These are phyloP conservation scores for Pelmatolapia mariae DNA, from an alignment of 2,113 vertebrate genomes.

Conservation along the genomic window DNA sequence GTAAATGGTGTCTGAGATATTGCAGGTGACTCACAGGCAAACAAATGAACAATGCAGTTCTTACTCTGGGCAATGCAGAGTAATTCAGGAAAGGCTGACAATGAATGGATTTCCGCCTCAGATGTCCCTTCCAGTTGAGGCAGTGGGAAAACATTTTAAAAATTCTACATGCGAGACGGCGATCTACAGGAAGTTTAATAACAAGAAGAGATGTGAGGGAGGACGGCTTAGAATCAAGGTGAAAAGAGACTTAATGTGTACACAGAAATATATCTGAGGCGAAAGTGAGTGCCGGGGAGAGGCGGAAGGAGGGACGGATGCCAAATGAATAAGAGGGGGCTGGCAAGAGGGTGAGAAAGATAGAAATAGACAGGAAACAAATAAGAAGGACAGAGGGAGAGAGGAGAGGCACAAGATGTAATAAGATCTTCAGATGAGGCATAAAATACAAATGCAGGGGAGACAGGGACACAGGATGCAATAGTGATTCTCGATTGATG, in stretches of 20 bases:
- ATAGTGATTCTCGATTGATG: background rate
- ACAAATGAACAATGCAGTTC: background rate
- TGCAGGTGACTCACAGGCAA: constrained; percentile 31
- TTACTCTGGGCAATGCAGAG: background rate
- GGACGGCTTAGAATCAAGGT: constrained; percentile 2
- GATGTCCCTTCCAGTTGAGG: background rate
- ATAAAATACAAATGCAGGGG: background rate
- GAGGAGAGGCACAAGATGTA: constrained; percentile 16
- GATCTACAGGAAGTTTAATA: constrained; percentile 18
- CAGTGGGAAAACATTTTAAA: background rate
- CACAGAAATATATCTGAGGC: constrained; percentile 31
- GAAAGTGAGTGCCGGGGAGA: constrained; percentile 15
- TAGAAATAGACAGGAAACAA: constrained; percentile 49
- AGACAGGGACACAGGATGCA: background rate
- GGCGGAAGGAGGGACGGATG: constrained; percentile 21
- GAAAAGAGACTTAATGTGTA: constrained; percentile 24
- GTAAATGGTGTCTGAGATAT: constrained; percentile 16
- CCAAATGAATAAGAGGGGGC: constrained; percentile 48
- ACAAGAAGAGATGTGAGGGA: constrained; percentile 2
- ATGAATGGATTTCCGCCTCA: background rate
- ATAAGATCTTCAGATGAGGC: constrained; percentile 41
- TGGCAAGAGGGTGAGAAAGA: constrained; percentile 25
- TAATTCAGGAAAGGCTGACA: background rate
- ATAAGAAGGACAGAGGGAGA: constrained; percentile 32
- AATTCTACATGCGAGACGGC: background rate